Percentiles rank a stretch among this genome's conserved stretches.
Conservation (phyloP, 2,888 invertebrate species). For the Ectemnius continuus region DNA sequence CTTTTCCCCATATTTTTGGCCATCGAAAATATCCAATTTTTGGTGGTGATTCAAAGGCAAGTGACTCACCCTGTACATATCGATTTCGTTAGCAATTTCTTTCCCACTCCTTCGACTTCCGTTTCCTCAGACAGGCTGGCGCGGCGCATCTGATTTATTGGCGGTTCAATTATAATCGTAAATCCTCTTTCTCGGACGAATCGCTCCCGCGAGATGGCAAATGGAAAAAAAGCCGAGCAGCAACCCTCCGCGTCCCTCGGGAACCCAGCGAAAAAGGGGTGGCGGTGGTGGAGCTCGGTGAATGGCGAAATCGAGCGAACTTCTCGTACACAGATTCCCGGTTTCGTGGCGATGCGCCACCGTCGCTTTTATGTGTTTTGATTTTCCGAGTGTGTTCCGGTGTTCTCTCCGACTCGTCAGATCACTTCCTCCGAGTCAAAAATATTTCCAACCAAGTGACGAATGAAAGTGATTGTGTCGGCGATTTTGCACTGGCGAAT, state of each 20-base stretch:
- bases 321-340: neutral
- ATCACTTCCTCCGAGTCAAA: too few species aligned
- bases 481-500: too few species aligned
- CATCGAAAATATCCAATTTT: too few species aligned
- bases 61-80: too few species aligned
- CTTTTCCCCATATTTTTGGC: too few species aligned
- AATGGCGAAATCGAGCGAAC: neutral
- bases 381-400: too few species aligned
- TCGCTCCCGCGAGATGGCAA: conserved; percentile 39
- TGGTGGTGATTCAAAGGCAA: too few species aligned
- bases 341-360: too few species aligned
- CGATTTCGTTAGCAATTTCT: conserved; percentile 33
- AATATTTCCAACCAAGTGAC: too few species aligned
- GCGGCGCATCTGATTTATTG: conserved; percentile 46
- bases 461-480: too few species aligned
- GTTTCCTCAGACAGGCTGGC: conserved; percentile 17
- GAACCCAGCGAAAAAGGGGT: neutral
- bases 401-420: too few species aligned
- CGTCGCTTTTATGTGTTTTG: too few species aligned
- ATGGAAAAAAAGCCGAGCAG: conserved; percentile 31
- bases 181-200: conserved; percentile 43
- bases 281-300: neutral
- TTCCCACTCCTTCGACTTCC: conserved; percentile 9
- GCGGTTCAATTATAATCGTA: conserved; percentile 54
- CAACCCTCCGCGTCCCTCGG: conserved; percentile 8